Percentiles rank a stretch among this genome's conserved stretches.
phyloP scores from a whole-genome alignment of 2,113 vertebrate genomes.

The Bubo scandiacus region DNA sequence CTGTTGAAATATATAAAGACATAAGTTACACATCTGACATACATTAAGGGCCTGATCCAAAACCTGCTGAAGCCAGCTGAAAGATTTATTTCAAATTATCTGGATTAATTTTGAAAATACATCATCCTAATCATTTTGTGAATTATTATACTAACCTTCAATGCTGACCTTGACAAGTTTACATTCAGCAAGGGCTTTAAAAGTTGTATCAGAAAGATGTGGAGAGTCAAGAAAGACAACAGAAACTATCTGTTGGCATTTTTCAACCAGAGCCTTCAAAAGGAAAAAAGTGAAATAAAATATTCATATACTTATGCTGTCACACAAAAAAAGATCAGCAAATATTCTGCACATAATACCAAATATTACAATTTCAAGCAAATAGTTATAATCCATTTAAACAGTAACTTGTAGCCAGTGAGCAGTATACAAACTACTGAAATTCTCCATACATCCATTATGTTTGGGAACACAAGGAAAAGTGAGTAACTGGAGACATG shows the following conservation, averaged over 20 bases:
- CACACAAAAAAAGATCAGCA: neutral
- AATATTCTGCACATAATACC: neutral
- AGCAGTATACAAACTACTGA: neutral
- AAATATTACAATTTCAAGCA: neutral
- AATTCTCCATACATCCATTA: neutral
- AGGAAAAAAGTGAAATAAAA: neutral
- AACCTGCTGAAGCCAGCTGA: neutral
- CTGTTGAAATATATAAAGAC: constrained; percentile 50
- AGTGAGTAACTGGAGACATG: neutral
- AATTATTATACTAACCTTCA: constrained; percentile 67
- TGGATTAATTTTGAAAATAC: neutral
- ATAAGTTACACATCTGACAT: neutral
- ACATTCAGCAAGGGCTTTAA: constrained; percentile 72
- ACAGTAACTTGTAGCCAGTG: neutral
- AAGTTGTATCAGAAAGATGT: constrained; percentile 75
- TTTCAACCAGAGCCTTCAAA: constrained; percentile 76
- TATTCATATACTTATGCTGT: neutral
- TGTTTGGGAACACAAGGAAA: neutral
- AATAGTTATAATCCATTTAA: neutral
- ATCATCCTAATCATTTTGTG: neutral
- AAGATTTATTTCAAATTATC: neutral
- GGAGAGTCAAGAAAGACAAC: constrained; percentile 76
- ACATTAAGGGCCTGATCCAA: neutral
- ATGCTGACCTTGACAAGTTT: constrained; percentile 73
- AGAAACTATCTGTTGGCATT: constrained; percentile 67